These are phyloP conservation scores for Whitmania pigra DNA, from an alignment of 1,140 invertebrate genomes.

Conservation along the genomic window DNA sequence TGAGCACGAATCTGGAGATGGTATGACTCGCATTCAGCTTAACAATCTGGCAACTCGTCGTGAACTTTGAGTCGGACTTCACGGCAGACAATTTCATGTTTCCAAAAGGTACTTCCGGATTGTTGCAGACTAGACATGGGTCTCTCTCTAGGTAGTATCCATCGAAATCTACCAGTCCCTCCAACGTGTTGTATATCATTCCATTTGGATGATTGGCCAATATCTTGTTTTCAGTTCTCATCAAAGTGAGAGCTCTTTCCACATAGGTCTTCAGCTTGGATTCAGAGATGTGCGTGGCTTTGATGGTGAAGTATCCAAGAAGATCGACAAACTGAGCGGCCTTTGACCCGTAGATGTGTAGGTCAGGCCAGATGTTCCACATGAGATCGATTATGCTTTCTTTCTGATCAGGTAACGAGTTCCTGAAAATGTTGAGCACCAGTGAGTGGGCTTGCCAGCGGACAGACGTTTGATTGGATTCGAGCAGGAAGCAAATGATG, in stretches of 20 bases:
- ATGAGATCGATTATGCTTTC: slow-evolving; percentile 64
- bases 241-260: slow-evolving; percentile 67
- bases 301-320: slow-evolving; percentile 78
- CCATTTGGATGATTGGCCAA: slow-evolving; percentile 79
- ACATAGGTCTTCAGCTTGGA: slow-evolving; percentile 43
- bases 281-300: slow-evolving; percentile 46
- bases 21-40: slow-evolving; percentile 83
- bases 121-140: slow-evolving; percentile 91
- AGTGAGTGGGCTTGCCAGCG: slow-evolving; percentile 79
- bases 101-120: slow-evolving; percentile 80
- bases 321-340: slow-evolving; percentile 91
- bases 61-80: slow-evolving; percentile 92
- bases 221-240: slow-evolving; percentile 72
- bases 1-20: slow-evolving; percentile 80
- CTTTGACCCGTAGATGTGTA: slow-evolving; percentile 79
- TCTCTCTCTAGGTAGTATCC: slow-evolving; percentile 92
- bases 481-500: slow-evolving; percentile 75
- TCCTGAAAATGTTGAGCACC: slow-evolving; percentile 49
- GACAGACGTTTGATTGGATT: slow-evolving; percentile 79
- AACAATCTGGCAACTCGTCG: slow-evolving; percentile 90
- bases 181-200: slow-evolving; percentile 69
- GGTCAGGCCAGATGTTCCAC: slow-evolving; percentile 78
- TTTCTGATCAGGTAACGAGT: slow-evolving; percentile 61
- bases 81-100: slow-evolving; percentile 78
- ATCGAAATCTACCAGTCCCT: slow-evolving; percentile 82